Percentiles rank a stretch among this genome's conserved stretches.
Evolutionary conservation across 1,140 invertebrate species (phyloP).

Genomic region (Drosophila nannoptera): DNA sequence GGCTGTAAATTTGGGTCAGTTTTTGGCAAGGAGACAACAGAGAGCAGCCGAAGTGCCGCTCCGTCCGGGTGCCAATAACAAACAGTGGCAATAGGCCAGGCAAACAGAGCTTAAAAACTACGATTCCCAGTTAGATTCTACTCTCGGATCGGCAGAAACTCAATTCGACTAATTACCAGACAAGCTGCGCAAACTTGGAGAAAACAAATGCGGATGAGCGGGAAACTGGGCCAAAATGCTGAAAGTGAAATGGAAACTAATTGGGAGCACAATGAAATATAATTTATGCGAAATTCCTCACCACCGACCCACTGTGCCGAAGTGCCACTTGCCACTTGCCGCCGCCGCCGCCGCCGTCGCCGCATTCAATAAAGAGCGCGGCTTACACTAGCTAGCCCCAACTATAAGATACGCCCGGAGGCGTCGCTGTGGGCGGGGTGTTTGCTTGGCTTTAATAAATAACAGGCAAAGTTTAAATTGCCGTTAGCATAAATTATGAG

Average conservation of each 20-base stretch:
- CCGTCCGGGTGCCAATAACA: conserved; percentile 30
- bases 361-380: conserved; percentile 42
- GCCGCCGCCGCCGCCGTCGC: neutral
- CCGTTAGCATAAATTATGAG: conserved; percentile 76
- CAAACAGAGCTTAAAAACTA: conserved; percentile 13
- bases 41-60: conserved; percentile 32
- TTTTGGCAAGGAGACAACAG: conserved; percentile 59
- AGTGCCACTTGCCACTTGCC: neutral
- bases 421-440: conserved; percentile 2
- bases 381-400: conserved; percentile 40
- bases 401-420: neutral
- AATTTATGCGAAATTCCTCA: too few relatives aligned
- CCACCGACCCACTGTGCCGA: conserved; percentile 18
- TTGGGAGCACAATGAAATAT: too few relatives aligned
- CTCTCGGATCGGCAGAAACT: conserved; percentile 19
- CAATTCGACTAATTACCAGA: conserved; percentile 12
- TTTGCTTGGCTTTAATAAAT: conserved; percentile 67
- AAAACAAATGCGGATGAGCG: neutral
- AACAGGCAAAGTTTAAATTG: conserved; percentile 74
- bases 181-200: neutral
- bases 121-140: conserved; percentile 3
- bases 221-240: too few relatives aligned
- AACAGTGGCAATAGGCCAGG: conserved; percentile 28
- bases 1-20: conserved; percentile 69
- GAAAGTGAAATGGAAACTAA: too few relatives aligned